Evolutionary conservation across 2,797 vertebrate species (phyloP).

Genomic region (Ctenopoma kingsleyae): DNA sequence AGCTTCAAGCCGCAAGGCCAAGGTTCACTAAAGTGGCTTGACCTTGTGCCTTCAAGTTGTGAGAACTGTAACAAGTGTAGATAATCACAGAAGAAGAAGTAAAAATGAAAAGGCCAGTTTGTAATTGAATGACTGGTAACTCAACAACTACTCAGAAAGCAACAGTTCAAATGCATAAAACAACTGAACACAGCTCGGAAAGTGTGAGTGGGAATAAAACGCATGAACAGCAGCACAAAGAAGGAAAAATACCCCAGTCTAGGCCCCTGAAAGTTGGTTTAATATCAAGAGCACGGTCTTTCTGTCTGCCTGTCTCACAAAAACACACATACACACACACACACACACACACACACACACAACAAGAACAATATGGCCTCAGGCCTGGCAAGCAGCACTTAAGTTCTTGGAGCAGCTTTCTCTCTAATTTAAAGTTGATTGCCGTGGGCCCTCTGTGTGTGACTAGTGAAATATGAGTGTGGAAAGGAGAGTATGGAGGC

Average conservation of each 20-base stretch:
- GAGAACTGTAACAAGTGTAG: conserved; percentile 19
- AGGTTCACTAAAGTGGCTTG: conserved; percentile 20
- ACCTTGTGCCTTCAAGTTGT: conserved; percentile 40
- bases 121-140: neutral
- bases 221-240: conserved; percentile 56
- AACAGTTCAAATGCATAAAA: conserved; percentile 10
- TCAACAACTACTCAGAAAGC: neutral
- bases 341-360: conserved; percentile 44
- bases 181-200: conserved; percentile 22
- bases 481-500: conserved; percentile 62
- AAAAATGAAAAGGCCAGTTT: conserved; percentile 13
- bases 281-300: conserved; percentile 74
- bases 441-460: conserved; percentile 69
- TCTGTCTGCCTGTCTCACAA: conserved; percentile 36
- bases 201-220: conserved; percentile 46
- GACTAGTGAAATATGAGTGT: conserved; percentile 79
- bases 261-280: conserved; percentile 77
- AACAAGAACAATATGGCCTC: conserved; percentile 64
- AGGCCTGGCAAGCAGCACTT: conserved; percentile 69
- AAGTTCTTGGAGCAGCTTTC: conserved; percentile 76
- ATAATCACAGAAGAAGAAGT: conserved; percentile 8
- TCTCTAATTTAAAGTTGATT: conserved; percentile 84
- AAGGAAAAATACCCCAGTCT: conserved; percentile 60
- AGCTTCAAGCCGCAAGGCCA: conserved; percentile 28
- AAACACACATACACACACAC: conserved; percentile 26